phyloP scores from a whole-genome alignment of 2,113 vertebrate genomes.

The Myotis davidii region DNA sequence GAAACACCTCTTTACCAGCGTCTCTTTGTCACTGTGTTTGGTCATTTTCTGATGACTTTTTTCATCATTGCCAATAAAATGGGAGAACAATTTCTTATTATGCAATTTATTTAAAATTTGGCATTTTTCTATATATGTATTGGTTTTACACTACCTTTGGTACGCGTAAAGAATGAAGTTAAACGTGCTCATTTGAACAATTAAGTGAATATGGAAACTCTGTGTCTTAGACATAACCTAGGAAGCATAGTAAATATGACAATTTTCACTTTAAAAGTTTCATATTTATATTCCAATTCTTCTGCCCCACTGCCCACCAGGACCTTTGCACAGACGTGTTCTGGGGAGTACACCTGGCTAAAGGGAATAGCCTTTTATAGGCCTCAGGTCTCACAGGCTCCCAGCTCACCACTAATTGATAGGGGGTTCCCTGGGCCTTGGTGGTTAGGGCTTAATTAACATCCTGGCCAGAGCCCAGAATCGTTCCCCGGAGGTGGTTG shows the following conservation, averaged over 20 bases:
- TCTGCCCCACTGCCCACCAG: not conserved
- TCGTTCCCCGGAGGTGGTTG: not conserved
- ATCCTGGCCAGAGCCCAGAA: not conserved
- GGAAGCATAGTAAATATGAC: not conserved
- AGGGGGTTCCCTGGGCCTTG: not conserved
- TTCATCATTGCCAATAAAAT: not conserved
- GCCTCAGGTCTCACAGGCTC: not conserved
- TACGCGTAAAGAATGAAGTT: not conserved
- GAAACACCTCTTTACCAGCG: not conserved
- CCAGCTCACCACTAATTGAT: not conserved
- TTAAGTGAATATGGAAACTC: not conserved
- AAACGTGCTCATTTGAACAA: not conserved
- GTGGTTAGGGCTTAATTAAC: slow-evolving; percentile 35
- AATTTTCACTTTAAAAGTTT: not conserved
- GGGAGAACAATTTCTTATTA: not conserved
- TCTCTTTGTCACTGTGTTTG: not conserved
- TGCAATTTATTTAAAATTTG: not conserved
- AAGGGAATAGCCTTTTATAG: not conserved
- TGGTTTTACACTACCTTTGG: not conserved
- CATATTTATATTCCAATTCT: not conserved
- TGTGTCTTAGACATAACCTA: not conserved
- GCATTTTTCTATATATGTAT: not conserved
- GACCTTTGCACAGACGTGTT: not conserved
- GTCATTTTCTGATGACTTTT: not conserved
- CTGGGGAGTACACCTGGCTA: not conserved